phyloP scores from a whole-genome alignment of 35 echinoderm and acorn worm genomes.

The Ophioderma brevispina region DNA sequence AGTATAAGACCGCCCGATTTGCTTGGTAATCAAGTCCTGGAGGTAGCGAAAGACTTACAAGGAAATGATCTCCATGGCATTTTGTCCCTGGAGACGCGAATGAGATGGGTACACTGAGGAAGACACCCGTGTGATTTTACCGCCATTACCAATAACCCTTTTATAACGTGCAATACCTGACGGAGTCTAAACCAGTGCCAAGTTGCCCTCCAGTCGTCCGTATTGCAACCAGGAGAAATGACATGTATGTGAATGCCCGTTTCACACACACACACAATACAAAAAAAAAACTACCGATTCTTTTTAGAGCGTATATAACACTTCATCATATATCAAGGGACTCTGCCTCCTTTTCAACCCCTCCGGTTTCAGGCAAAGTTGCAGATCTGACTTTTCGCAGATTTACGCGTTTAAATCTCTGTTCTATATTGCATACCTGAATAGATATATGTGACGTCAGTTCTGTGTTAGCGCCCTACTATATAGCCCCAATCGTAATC shows the following conservation, averaged over 20 bases:
- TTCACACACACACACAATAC: background rate
- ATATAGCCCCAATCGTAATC: constrained; percentile 4
- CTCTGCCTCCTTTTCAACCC: background rate
- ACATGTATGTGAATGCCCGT: background rate
- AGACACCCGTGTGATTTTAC: background rate
- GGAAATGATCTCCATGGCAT: background rate
- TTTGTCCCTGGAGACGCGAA: background rate
- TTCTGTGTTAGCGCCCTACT: background rate
- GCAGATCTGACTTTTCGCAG: constrained; percentile 4
- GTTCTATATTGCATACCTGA: background rate
- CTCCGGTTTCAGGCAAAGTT: background rate
- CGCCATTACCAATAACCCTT: background rate
- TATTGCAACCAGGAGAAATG: background rate
- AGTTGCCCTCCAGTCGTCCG: background rate
- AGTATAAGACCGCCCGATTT: background rate
- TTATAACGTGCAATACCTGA: background rate
- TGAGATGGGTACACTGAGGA: background rate
- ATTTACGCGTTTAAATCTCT: background rate
- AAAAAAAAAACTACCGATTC: background rate
- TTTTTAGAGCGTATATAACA: background rate
- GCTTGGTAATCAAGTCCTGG: background rate
- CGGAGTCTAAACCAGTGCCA: background rate
- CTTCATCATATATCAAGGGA: background rate
- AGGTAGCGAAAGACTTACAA: background rate
- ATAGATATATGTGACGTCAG: background rate